Evolutionary conservation across 2,797 vertebrate species (phyloP).

Genomic region (Morus bassanus): DNA sequence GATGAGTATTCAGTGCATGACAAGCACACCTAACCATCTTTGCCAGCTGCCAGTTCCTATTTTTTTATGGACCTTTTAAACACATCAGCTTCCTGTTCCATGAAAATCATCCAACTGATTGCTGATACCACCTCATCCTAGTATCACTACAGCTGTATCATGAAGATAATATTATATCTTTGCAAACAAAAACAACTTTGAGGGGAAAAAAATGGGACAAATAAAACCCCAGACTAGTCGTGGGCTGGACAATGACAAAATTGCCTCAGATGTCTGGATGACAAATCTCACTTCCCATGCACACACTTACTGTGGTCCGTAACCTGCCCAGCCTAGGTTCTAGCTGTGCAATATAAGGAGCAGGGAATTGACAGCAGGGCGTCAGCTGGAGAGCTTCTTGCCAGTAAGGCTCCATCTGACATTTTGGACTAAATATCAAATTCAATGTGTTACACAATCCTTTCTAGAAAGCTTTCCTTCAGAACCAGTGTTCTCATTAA

Average conservation of each 20-base stretch:
- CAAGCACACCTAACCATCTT: not conserved
- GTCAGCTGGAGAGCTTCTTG: not conserved
- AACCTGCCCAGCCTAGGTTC: not conserved
- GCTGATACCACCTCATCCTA: not conserved
- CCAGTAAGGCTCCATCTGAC: not conserved
- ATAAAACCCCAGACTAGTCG: not conserved
- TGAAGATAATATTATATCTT: not conserved
- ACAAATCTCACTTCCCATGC: not conserved
- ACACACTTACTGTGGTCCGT: not conserved
- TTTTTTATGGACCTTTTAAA: not conserved
- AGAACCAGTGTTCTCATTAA: not conserved
- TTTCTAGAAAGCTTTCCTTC: not conserved
- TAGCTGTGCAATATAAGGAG: not conserved
- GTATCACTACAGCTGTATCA: not conserved
- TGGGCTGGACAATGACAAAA: not conserved
- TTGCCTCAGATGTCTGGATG: not conserved
- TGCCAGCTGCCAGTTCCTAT: not conserved
- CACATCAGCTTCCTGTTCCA: not conserved
- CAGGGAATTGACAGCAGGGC: not conserved
- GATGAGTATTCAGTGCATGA: not conserved
- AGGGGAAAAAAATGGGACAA: accelerated
- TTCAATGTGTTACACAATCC: not conserved
- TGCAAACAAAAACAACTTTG: not conserved
- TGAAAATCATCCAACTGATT: not conserved
- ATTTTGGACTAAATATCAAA: not conserved